Percentiles rank a stretch among this genome's conserved stretches.
phyloP scores from a whole-genome alignment of 2,888 invertebrate genomes.

The Idaea dimidiata region DNA sequence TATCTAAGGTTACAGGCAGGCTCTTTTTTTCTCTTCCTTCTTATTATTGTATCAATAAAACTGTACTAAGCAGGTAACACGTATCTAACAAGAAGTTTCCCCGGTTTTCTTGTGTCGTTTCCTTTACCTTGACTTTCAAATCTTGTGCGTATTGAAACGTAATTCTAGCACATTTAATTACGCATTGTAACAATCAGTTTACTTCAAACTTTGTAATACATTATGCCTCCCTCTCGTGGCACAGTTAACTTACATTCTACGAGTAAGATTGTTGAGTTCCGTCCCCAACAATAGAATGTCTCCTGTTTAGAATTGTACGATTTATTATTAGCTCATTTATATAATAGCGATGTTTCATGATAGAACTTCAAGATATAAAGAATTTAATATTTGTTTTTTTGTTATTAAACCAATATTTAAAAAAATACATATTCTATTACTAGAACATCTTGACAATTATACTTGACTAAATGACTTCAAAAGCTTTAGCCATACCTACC shows the following conservation, averaged over 20 bases:
- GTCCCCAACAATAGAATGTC: slow-evolving; percentile 38
- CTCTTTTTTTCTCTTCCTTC: no score
- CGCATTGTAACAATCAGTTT: not conserved
- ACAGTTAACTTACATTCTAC: not conserved
- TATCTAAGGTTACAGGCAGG: no score
- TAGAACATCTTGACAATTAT: no score
- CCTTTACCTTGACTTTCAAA: not conserved
- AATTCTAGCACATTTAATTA: not conserved
- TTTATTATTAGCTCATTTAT: slow-evolving; percentile 5
- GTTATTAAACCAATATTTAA: no score
- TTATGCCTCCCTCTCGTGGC: not conserved
- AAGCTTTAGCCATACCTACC: no score
- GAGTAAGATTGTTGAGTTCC: slow-evolving; percentile 21
- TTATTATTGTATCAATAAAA: not conserved
- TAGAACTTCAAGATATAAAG: not conserved
- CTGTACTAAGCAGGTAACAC: no score
- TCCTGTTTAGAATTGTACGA: slow-evolving; percentile 34
- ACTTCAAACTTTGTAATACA: not conserved
- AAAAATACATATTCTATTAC: no score
- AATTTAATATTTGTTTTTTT: not conserved
- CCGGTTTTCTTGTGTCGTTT: not conserved
- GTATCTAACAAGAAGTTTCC: not conserved
- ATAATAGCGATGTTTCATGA: slow-evolving; percentile 8
- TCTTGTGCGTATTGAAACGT: not conserved
- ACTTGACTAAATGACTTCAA: no score